phyloP scores from a whole-genome alignment of 1,140 invertebrate genomes.

The Antheraea pernyi region DNA sequence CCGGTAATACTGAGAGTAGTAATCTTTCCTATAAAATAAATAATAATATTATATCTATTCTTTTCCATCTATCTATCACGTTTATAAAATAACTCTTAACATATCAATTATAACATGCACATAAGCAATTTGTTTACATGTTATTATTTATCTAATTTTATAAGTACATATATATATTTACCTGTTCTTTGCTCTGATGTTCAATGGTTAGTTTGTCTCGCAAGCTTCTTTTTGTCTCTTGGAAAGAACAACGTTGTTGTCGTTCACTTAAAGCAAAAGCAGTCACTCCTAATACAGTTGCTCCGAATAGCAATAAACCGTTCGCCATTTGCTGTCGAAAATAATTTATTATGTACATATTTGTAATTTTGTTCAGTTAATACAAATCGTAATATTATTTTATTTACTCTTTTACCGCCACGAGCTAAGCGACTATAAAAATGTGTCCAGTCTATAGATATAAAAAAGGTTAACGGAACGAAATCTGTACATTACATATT shows the following conservation, averaged over 20 bases:
- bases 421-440: not conserved
- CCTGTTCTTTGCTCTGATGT: conserved; percentile 95
- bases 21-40: conserved; percentile 86
- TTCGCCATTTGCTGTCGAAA: conserved; percentile 84
- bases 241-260: conserved; percentile 92
- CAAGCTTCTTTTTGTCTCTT: conserved; percentile 94
- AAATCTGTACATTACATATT: no score
- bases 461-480: no score
- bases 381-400: not conserved
- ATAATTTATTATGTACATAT: not conserved
- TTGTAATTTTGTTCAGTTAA: not conserved
- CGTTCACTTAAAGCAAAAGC: conserved; percentile 91
- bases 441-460: not conserved
- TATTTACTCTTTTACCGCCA: not conserved
- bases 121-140: no score
- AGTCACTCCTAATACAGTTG: conserved; percentile 86
- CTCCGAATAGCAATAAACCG: conserved; percentile 84
- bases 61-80: no score
- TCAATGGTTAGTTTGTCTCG: conserved; percentile 95
- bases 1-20: conserved; percentile 94
- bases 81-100: no score
- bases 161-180: conserved; percentile 46
- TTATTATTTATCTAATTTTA: no score
- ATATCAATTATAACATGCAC: no score
- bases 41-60: not conserved